Base-by-base conservation (phyloP, 2,113 vertebrate genomes). In the Tor tambroides region DNA sequence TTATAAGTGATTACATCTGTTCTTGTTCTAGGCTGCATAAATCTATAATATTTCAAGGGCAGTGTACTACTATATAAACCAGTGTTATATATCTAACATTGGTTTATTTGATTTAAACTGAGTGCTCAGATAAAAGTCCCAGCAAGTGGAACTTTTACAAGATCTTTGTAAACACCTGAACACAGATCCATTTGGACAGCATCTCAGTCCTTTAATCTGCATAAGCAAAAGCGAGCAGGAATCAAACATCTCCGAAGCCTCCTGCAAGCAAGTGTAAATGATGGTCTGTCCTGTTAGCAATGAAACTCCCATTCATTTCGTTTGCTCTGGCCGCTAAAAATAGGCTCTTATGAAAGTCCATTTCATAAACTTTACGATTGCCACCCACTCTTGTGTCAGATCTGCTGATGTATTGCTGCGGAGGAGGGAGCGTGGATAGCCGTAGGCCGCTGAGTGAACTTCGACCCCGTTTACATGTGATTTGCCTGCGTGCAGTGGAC, bases 291-390 rank as follows among this genome's bases (percentile, higher is more conserved):
- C 26, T 51, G 41, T 69, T 30, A 59, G 14, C 59, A 82, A 11
- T 26, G 23, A 26, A 51, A 51, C 28, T 54, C 61, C 59, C 81
- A 61, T 74, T 43, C 49, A 35, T 76, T 84, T 87, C 43, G 61
- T 81, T 86, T 81, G 80, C 74, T 6, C 46, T 79, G 75, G n/a
- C 2, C 14, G 54, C 82, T 84, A 86, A 89, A 81, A 86, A 89
- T 89, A 90, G 86, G 46, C 38, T 81, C 63, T 84, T 86, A 86
- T 80, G 17, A 86, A 86, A 86, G 56, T 19, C 80, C 28, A n/a
- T 89, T 90, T 80, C 28, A 30, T 82, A 83, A 86, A 88, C 75
- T 84, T 84, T 84, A 87, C 28, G 30, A 78, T 23, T 49, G 43
- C 41, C 35, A 41, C 69, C 80, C 71, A 32, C 43, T 87, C n/a